Conservation (phyloP, 2,888 invertebrate genomes). For the Oxyscelio sp. region DNA sequence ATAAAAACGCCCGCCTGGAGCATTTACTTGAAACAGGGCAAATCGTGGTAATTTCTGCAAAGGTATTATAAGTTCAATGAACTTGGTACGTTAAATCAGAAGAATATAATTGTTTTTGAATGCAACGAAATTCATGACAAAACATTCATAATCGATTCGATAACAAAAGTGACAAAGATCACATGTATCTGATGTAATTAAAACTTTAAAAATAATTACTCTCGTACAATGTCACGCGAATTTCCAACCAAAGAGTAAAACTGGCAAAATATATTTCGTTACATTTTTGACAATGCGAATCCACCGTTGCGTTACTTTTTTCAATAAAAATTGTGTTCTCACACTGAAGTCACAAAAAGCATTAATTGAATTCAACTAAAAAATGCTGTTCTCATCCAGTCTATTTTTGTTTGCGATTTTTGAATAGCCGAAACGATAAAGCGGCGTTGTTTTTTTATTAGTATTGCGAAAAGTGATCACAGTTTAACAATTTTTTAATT, state of each 20-base stretch:
- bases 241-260: slow-evolving; percentile 6
- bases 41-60: slow-evolving; percentile 71
- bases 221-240: not conserved
- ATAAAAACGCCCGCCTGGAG: slow-evolving; percentile 63
- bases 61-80: slow-evolving; percentile 72
- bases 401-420: not conserved
- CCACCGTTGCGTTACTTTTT: slow-evolving; percentile 1
- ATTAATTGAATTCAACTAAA: slow-evolving; percentile 10
- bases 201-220: slow-evolving; percentile 30
- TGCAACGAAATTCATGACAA: not conserved
- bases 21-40: slow-evolving; percentile 68
- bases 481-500: not conserved
- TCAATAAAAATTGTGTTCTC: slow-evolving; percentile 22
- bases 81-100: slow-evolving; percentile 30
- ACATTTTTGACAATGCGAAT: slow-evolving; percentile 17
- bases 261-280: slow-evolving; percentile 22
- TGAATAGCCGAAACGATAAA: not conserved
- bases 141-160: not conserved
- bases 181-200: slow-evolving; percentile 26
- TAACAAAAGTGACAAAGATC: slow-evolving; percentile 20
- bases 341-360: not conserved
- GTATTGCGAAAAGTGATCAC: not conserved
- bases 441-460: not conserved
- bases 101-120: slow-evolving; percentile 57
- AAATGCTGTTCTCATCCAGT: slow-evolving; percentile 4